These are phyloP conservation scores for Anagrus nilaparvatae DNA, from an alignment of 1,140 invertebrate genomes.

Conservation along the genomic window DNA sequence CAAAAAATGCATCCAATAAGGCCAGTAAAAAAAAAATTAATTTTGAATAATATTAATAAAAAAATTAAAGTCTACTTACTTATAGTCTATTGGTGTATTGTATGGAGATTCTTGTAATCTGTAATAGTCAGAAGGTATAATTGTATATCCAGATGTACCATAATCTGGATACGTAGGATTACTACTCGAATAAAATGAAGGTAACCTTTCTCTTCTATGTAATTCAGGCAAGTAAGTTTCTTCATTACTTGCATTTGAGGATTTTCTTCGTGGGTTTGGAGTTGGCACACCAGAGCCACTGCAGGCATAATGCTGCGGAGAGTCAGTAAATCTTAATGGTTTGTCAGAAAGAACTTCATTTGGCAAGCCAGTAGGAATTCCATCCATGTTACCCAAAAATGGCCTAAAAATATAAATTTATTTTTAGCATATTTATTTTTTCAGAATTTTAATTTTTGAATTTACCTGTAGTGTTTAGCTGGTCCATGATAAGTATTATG, in stretches of 20 bases:
- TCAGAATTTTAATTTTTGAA: slow-evolving; percentile 5
- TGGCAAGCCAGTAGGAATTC: slow-evolving; percentile 23
- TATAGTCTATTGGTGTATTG: slow-evolving; percentile 31
- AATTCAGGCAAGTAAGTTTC: slow-evolving; percentile 39
- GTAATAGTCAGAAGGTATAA: slow-evolving; percentile 31
- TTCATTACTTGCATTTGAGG: slow-evolving; percentile 52
- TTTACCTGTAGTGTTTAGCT: slow-evolving; percentile 58
- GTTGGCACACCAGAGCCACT: slow-evolving; percentile 47
- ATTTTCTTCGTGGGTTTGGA: slow-evolving; percentile 58
- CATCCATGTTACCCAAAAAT: slow-evolving; percentile 37
- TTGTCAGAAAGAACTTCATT: slow-evolving; percentile 38
- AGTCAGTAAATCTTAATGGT: slow-evolving; percentile 66
- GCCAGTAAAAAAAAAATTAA: too few species aligned
- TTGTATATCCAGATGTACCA: slow-evolving; percentile 31
- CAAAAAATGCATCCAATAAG: too few species aligned
- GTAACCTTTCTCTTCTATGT: slow-evolving; percentile 38
- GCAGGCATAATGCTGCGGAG: slow-evolving; percentile 54
- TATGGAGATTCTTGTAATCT: slow-evolving; percentile 30
- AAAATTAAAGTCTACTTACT: slow-evolving; percentile 31
- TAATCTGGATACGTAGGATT: slow-evolving; percentile 29
- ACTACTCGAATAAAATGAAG: slow-evolving; percentile 40
- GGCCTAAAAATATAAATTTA: slow-evolving; percentile 31
- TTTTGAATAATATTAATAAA: too few species aligned
- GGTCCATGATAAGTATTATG: slow-evolving; percentile 90
- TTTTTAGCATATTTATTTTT: slow-evolving; percentile 7